Base-by-base conservation (phyloP, 2,797 vertebrate species). In the Premnoplex brunnescens region DNA sequence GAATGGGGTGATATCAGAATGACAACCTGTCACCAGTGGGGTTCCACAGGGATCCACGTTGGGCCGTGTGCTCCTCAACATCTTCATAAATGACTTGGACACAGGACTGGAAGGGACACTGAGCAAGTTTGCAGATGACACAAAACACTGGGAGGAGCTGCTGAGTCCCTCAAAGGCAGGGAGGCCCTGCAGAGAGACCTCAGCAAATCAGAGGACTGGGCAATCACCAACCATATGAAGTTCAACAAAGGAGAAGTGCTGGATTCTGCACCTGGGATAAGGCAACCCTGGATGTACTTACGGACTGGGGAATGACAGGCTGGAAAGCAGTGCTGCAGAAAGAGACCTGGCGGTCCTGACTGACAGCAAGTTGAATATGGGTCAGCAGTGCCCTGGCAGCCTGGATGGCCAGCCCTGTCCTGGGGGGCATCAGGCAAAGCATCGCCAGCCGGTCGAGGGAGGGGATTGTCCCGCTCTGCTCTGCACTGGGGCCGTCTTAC, bases 391-490 rank as follows among this genome's bases (percentile, higher is more conserved):
- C 20, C 60, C 28, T 32, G 14, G 39, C 28, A 63, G 23, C 28
- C 39, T 22, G 9, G 5, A 22, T 28, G 14, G 39, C 7, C 60
- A 32, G 32, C 39, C 7, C 1, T 43, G 14, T 43, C 27, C 20
- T 16, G 39, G 28, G 21, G 20, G 5, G 14, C 28, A 16, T 43
- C 20, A 43, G 8, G 60, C 14, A 43, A 21, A 62, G 20, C 9
- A 23, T 16, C 9, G 2, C 14, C 39, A 32, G 14, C 39, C 2
- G 1, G 60, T 11, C 0, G 5, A 23, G 20, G 14, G 28, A 63
- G 39, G 28, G 6, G 5, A 63, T 41, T 23, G 28, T 16, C 60
- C 14, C 0, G 5, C 28, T 32, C 39, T 32, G 28, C 39, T 43
- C 39, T 63, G 39, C 39, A 32, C 28, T 63, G 39, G 20, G n/a